Base-by-base conservation (phyloP, 2,113 vertebrate genomes). In the Sylvilagus bachmani region DNA sequence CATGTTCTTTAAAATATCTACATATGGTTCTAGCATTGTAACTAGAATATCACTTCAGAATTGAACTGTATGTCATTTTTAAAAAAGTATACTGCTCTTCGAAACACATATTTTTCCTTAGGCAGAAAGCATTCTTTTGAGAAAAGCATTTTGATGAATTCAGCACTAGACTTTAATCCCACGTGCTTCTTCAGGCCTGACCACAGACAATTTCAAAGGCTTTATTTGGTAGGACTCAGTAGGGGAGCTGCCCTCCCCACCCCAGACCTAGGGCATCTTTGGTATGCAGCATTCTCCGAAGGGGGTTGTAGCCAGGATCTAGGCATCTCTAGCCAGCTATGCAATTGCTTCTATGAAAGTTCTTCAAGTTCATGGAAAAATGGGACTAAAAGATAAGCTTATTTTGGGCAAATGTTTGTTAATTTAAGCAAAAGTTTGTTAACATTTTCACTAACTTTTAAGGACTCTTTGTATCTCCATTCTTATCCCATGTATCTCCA, bases 41-140 rank as follows among this genome's bases (percentile, higher is more conserved):
- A 62, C 16, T 29, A 38, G 31, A 51, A 29, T 64, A 17, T 62
- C 38, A 82, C 38, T 91, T 24, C 33, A 74, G n/a, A 91, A 49
- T 16, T 83, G 51, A 64, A 73, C 31, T 58, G 73, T 31, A 62
- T 24, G 19, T 9, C 38, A 64, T 91, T 83, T 91, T 73, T n/a
- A n/a, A 67, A 33, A 82, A 74, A 90, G 61, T 6, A 64, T 74
- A 55, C 38, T 53, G 24, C 19, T 6, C 38, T 83, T 74, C 69
- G 22, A 19, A 83, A 33, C 55, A 73, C 36, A n/a, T 33, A 21
- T 82, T 73, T 81, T 36, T n/a, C 13, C 17, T 8, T 36, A 17
- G 16, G 38, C 33, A 74, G 64, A 91, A 92, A 58, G 19, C 61
- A 85, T 75, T 92, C 31, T 77, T 19, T 91, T 25, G 27, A 75